phyloP scores from a whole-genome alignment of 2,113 vertebrate species.

The Chloropsis cyanopogon region DNA sequence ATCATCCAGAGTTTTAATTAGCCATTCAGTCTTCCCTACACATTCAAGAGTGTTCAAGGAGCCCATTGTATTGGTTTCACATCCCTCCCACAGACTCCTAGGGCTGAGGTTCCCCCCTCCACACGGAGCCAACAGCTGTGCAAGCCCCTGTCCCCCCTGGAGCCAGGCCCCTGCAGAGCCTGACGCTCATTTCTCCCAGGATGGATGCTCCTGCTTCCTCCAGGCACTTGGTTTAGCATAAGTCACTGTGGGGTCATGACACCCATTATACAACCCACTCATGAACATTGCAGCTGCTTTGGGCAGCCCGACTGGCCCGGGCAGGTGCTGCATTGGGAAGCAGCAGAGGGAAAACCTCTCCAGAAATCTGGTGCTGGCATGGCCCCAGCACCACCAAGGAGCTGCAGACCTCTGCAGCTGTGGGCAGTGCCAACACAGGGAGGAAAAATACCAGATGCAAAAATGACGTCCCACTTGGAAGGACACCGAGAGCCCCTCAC shows the following conservation, averaged over 20 bases:
- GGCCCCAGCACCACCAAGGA: neutral
- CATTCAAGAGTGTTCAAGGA: neutral
- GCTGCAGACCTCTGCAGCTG: neutral
- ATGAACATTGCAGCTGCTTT: neutral
- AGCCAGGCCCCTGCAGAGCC: neutral
- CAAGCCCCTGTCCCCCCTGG: neutral
- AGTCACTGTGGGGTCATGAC: neutral
- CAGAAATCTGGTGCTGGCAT: neutral
- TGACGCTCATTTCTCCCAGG: accelerated
- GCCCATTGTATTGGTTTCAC: neutral
- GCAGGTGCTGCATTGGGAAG: neutral
- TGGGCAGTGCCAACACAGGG: neutral
- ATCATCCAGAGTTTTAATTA: neutral
- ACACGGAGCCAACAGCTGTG: too few species aligned
- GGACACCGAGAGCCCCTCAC: neutral
- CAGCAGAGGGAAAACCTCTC: neutral
- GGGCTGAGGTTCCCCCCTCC: neutral
- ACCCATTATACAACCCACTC: neutral
- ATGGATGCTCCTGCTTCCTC: neutral
- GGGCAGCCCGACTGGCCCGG: neutral
- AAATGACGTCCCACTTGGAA: neutral
- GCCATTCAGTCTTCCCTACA: neutral
- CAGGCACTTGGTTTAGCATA: neutral
- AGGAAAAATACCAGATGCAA: neutral
- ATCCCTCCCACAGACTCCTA: neutral